Evolutionary conservation across 1,140 invertebrate species (phyloP).

Genomic region (Aleiodes sp.): DNA sequence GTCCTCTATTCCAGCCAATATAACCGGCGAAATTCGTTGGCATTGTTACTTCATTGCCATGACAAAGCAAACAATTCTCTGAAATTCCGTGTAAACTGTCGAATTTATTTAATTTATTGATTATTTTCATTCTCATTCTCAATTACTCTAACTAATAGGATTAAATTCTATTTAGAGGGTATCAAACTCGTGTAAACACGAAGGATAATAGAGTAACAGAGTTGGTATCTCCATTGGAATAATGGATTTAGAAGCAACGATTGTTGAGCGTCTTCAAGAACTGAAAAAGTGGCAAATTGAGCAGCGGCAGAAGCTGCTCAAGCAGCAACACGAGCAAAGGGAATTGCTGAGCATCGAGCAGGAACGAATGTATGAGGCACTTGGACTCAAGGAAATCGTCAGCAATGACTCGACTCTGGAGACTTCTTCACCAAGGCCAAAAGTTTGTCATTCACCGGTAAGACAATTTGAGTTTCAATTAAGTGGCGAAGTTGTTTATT

Average conservation of each 20-base stretch:
- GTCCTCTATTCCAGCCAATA: background rate
- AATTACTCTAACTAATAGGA: background rate
- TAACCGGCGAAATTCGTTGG: background rate
- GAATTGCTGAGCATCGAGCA: conserved; percentile 50
- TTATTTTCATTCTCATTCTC: background rate
- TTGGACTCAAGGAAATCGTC: conserved; percentile 43
- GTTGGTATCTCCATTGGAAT: background rate
- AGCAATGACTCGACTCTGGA: conserved; percentile 8
- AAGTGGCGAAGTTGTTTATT: background rate
- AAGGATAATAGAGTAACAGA: too few species aligned
- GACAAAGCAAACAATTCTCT: background rate
- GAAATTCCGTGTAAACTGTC: background rate
- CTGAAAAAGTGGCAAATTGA: conserved; percentile 52
- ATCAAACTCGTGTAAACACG: too few species aligned
- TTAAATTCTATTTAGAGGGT: background rate
- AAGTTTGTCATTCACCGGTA: background rate
- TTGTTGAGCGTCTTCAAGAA: conserved; percentile 52
- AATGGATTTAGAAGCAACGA: conserved; percentile 51
- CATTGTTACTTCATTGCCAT: background rate
- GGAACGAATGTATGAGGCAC: conserved; percentile 48
- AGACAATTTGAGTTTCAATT: background rate
- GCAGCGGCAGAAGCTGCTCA: conserved; percentile 49
- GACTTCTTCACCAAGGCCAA: background rate
- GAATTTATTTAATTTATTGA: background rate
- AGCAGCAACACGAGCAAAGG: conserved; percentile 53